These are phyloP conservation scores for Orthosia cruda DNA, from an alignment of 2,888 invertebrate species.

Conservation along the genomic window DNA sequence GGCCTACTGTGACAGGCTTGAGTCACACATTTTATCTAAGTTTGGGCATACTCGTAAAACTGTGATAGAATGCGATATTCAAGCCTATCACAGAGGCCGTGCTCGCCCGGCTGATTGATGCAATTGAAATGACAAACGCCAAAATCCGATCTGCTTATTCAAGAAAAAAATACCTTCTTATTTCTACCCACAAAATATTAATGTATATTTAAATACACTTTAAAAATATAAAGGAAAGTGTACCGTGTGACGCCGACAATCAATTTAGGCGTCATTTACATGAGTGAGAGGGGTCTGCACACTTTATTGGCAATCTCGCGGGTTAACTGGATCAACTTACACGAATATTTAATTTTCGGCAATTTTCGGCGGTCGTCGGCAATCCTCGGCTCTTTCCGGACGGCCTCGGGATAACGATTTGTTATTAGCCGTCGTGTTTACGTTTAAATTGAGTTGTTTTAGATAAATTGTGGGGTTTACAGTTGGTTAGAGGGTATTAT, in stretches of 20 bases:
- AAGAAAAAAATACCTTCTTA: no score
- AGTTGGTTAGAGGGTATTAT: background rate
- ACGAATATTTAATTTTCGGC: slow-evolving; percentile 88
- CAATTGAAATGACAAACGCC: no score
- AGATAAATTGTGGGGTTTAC: slow-evolving; percentile 31
- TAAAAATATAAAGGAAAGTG: slow-evolving; percentile 32
- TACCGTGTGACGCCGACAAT: slow-evolving; percentile 66
- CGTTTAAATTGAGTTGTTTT: slow-evolving; percentile 54
- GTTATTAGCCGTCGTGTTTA: slow-evolving; percentile 68
- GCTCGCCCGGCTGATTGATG: no score
- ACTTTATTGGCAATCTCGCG: slow-evolving; percentile 89
- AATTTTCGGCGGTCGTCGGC: slow-evolving; percentile 82
- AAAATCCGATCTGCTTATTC: no score
- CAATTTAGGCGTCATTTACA: slow-evolving; percentile 83
- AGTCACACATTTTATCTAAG: no score
- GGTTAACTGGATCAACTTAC: slow-evolving; percentile 89
- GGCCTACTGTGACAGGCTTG: no score
- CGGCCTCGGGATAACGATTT: slow-evolving; percentile 73
- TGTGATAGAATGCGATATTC: no score
- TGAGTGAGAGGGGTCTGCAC: slow-evolving; percentile 76
- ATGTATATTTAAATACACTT: background rate
- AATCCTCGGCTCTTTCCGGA: slow-evolving; percentile 78
- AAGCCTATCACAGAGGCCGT: no score
- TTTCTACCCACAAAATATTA: background rate
- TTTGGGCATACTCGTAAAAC: no score